Conservation (phyloP, 2,113 vertebrate species). For the Mormyrus iriodes region DNA sequence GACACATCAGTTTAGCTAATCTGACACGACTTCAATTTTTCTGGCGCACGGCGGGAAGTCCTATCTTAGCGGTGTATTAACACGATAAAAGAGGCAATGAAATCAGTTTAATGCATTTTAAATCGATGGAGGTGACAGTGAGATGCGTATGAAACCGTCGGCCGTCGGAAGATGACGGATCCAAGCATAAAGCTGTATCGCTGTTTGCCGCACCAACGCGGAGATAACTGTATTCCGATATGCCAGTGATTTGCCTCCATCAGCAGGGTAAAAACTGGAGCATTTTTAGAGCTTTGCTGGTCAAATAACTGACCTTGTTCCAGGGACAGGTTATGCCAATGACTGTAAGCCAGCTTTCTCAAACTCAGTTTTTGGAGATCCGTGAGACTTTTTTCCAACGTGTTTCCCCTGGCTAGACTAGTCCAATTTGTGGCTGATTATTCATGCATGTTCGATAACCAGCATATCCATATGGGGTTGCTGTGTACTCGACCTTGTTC, state of each 20-base stretch:
- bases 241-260: not conserved
- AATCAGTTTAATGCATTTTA: conserved; percentile 8
- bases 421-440: not conserved
- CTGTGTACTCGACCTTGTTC: not conserved
- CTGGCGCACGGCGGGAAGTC: not conserved
- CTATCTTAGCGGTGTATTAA: not conserved
- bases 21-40: not conserved
- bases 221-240: not conserved
- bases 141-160: not conserved
- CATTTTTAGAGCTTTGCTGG: not conserved
- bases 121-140: not conserved
- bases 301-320: not conserved
- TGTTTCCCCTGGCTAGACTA: not conserved
- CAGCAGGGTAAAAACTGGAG: not conserved
- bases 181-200: not conserved
- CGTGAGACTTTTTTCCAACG: not conserved
- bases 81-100: conserved; percentile 1
- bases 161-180: not conserved
- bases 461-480: not conserved
- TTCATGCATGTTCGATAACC: not conserved
- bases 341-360: not conserved
- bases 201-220: not conserved
- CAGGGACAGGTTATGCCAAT: not conserved
- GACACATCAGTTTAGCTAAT: conserved; percentile 2
- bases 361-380: not conserved